Percentiles rank a stretch among this genome's conserved stretches.
Conservation (phyloP, 2,797 vertebrate species). For the Poecilia wingei region DNA sequence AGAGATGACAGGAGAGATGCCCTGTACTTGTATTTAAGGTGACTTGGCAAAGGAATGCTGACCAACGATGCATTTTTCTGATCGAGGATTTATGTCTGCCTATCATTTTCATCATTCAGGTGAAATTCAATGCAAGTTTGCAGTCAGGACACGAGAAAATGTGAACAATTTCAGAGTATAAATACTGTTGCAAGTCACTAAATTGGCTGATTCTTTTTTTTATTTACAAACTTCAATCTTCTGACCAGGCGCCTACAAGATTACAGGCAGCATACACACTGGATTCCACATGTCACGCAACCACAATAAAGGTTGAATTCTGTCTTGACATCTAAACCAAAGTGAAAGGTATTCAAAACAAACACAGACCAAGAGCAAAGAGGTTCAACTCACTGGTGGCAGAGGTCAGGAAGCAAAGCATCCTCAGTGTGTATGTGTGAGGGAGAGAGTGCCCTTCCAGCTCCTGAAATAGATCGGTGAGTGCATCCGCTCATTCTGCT, state of each 20-base stretch:
- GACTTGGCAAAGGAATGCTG: neutral
- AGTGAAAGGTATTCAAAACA: slow-evolving; percentile 66
- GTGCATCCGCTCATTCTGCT: slow-evolving; percentile 76
- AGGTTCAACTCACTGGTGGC: slow-evolving; percentile 60
- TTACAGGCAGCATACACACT: neutral
- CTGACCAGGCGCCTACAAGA: neutral
- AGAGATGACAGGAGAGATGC: neutral
- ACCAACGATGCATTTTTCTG: neutral
- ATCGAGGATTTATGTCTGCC: neutral
- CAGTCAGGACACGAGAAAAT: neutral
- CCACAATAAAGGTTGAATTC: slow-evolving; percentile 25
- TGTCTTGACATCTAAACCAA: slow-evolving; percentile 51
- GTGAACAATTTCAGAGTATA: neutral
- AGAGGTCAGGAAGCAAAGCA: slow-evolving; percentile 65
- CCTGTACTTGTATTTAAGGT: neutral
- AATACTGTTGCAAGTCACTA: neutral
- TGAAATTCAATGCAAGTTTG: neutral
- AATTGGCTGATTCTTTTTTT: neutral
- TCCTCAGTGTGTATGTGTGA: slow-evolving; percentile 50
- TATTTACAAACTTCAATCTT: neutral
- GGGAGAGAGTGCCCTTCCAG: slow-evolving; percentile 47
- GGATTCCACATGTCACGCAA: neutral
- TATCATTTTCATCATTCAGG: neutral
- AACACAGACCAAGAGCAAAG: slow-evolving; percentile 54
- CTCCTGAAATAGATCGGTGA: slow-evolving; percentile 73